Evolutionary conservation across 1,140 invertebrate genomes (phyloP).

Genomic region (Vanessa atalanta): DNA sequence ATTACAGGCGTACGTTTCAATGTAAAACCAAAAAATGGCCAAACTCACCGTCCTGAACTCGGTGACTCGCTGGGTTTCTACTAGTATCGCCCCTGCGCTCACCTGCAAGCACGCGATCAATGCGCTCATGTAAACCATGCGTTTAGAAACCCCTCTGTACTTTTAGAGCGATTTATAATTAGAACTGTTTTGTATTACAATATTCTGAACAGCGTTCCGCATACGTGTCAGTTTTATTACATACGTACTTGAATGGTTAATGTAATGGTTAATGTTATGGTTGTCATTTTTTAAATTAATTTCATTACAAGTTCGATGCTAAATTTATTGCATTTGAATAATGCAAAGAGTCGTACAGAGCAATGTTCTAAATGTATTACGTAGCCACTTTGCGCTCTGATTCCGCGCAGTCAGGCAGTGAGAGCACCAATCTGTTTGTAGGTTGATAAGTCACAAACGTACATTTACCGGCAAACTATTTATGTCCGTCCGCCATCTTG

Average conservation of each 20-base stretch:
- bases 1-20: slow-evolving; percentile 32
- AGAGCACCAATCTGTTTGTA: slow-evolving; percentile 57
- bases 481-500: slow-evolving; percentile 74
- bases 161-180: slow-evolving; percentile 41
- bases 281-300: not conserved
- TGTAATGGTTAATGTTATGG: not conserved
- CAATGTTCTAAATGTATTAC: slow-evolving; percentile 37
- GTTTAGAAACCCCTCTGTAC: slow-evolving; percentile 50
- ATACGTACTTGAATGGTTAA: not conserved
- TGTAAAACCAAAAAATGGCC: slow-evolving; percentile 35
- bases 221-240: not conserved
- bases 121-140: slow-evolving; percentile 69
- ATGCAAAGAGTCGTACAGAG: slow-evolving; percentile 11
- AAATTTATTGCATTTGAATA: slow-evolving; percentile 2
- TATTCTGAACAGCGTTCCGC: slow-evolving; percentile 1
- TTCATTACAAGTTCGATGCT: not conserved
- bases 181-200: slow-evolving; percentile 25
- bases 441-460: slow-evolving; percentile 68
- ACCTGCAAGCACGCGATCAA: slow-evolving; percentile 78
- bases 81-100: slow-evolving; percentile 75
- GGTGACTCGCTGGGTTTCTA: slow-evolving; percentile 72
- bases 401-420: slow-evolving; percentile 46
- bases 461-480: slow-evolving; percentile 68
- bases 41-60: slow-evolving; percentile 77
- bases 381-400: slow-evolving; percentile 46